A percentile compares a stretch with the other conserved stretches of the same genome.
Conservation (phyloP, 35 echinoderm and acorn worm genomes). For the Apostichopus californicus region DNA sequence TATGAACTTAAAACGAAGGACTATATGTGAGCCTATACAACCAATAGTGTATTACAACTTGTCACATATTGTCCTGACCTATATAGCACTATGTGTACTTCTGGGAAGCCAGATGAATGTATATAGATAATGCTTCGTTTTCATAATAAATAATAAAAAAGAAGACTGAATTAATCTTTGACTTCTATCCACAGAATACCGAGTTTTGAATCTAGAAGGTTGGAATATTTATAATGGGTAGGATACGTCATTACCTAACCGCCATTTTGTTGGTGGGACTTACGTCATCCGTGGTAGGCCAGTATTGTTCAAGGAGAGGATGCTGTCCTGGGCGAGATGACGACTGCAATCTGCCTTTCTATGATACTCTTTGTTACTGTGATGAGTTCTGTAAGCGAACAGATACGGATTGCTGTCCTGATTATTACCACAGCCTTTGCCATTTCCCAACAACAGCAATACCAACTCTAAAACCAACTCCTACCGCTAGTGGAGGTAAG, state of each 20-base stretch:
- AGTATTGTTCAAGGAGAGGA: slow-evolving; percentile 70
- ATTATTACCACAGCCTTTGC: slow-evolving; percentile 48
- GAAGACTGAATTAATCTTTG: too few species aligned
- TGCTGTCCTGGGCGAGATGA: slow-evolving; percentile 77
- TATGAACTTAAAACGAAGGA: too few species aligned
- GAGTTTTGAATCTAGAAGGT: too few species aligned
- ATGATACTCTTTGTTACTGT: slow-evolving; percentile 83
- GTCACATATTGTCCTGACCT: too few species aligned
- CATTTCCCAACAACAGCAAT: neutral
- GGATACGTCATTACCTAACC: neutral
- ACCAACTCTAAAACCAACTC: neutral
- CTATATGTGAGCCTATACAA: too few species aligned
- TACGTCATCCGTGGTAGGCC: neutral
- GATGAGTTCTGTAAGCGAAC: slow-evolving; percentile 70
- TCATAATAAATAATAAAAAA: too few species aligned
- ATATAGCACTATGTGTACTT: too few species aligned
- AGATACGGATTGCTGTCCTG: slow-evolving; percentile 71
- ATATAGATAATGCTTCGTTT: too few species aligned
- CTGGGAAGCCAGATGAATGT: too few species aligned
- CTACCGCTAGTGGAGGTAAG: slow-evolving; percentile 18
- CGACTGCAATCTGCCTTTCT: slow-evolving; percentile 40
- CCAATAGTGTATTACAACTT: too few species aligned
- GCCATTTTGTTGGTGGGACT: neutral
- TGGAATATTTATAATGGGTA: neutral
- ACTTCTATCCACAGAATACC: too few species aligned